Base-by-base conservation (phyloP, 2,888 invertebrate species). In the Epirrita christyi region DNA sequence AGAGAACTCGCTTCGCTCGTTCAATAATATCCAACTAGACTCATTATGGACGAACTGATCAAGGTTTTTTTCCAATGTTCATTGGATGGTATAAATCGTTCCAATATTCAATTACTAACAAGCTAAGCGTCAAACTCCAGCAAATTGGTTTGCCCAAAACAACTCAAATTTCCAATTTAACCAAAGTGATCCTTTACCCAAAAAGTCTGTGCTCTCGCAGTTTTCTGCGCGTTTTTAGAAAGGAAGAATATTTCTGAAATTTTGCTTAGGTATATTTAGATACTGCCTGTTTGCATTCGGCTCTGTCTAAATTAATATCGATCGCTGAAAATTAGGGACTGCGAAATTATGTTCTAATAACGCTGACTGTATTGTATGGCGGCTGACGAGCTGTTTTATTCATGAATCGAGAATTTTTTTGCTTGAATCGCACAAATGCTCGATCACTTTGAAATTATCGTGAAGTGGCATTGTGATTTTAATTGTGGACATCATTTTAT, bases 141-240 rank as follows among this genome's bases (percentile, higher is more conserved):
- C n/a, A n/a, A n/a, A n/a, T n/a, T 71, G 70, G 67, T 72, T 70
- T 75, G 71, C 46, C 64, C 61, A 42, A 60, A 71, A 68, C 66
- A 75, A 69, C 70, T 73, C 68, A 63, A 67, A 76, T 72, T 69
- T 70, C 51, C 66, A 72, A 63, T 72, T 74, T 70, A 67, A 59
- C 71, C 68, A 76, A 77, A 79, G 80, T 75, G 77, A 78, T 77
- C 72, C 72, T 70, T 76, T 67, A 61, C 71, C 70, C 73, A 77
- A 81, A 79, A 79, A 80, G 74, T 81, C 78, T 80, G 78, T 70
- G 71, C 73, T 78, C 76, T 73, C 70, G 77, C 80, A 78, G 73
- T 77, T 80, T 81, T 77, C 74, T 71, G 65, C 65, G 62, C 58
- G 60, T 65, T 63, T 51, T 62, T 69, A 72, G 73, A 74, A 73